Conservation (phyloP, 1,140 invertebrate genomes). For the Tetramorium alpestre region DNA sequence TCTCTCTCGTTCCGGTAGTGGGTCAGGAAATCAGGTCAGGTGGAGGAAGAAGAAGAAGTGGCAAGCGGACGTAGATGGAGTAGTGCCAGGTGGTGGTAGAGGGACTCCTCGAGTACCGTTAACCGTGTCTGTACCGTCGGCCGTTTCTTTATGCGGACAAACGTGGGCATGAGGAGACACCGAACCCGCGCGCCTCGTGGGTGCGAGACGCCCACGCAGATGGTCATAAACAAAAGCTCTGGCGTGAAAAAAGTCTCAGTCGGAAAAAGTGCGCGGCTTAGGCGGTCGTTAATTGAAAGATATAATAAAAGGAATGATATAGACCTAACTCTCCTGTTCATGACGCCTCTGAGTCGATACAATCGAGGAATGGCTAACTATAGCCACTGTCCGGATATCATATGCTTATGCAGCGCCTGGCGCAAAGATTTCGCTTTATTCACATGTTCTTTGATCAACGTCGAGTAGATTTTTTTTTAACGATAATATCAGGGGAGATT, state of each 20-base stretch:
- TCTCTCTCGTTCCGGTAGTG: conserved; percentile 72
- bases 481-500: background rate
- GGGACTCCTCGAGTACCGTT: conserved; percentile 63
- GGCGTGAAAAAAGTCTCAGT: conserved; percentile 15
- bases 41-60: conserved; percentile 68
- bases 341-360: background rate
- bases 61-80: conserved; percentile 65
- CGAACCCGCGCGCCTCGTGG: conserved; percentile 1
- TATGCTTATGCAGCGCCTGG: background rate
- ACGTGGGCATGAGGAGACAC: conserved; percentile 46
- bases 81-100: conserved; percentile 45
- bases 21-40: conserved; percentile 84
- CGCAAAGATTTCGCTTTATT: background rate
- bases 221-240: conserved; percentile 13
- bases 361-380: background rate
- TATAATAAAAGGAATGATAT: background rate
- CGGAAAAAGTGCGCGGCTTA: conserved; percentile 6
- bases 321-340: background rate
- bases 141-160: conserved; percentile 51
- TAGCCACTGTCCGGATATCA: conserved; percentile 9
- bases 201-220: conserved; percentile 33
- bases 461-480: background rate
- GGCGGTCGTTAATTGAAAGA: conserved; percentile 50
- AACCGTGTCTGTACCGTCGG: conserved; percentile 62
- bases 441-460: background rate